Evolutionary conservation across 2,113 vertebrate genomes (phyloP).

Genomic region (Machaerirhynchus nigripectus): DNA sequence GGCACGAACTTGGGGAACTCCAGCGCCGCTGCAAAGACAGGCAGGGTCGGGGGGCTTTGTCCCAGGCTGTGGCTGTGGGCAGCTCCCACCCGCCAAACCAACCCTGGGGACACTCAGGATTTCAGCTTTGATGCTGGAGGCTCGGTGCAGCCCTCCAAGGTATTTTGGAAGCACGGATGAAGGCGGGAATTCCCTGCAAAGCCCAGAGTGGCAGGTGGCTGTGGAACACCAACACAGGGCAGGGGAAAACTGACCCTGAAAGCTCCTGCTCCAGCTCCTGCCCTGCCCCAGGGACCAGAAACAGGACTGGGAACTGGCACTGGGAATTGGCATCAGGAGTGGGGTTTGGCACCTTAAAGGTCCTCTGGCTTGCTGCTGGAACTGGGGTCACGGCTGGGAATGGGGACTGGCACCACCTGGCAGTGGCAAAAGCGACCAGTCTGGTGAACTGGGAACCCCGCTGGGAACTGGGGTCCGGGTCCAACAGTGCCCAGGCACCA

Average conservation of each 20-base stretch:
- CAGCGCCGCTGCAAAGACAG: constrained; percentile 64
- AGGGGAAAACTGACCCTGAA: background rate
- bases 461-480: background rate
- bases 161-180: rapidly evolving
- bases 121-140: rapidly evolving
- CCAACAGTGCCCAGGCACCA: no score
- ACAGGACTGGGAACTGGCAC: no score
- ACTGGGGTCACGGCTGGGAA: background rate
- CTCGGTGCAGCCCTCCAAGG: background rate
- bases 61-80: background rate
- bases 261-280: background rate
- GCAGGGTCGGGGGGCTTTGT: background rate
- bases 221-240: rapidly evolving
- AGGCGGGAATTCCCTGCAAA: background rate
- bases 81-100: background rate
- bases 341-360: no score
- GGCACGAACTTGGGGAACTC: constrained; percentile 77
- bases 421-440: background rate
- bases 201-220: rapidly evolving
- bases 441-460: background rate
- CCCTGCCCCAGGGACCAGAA: background rate
- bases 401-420: background rate
- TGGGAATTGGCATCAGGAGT: background rate
- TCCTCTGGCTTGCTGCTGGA: no score
- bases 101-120: background rate